Base-by-base conservation (phyloP, 2,888 invertebrate genomes). In the Papilio demoleus region DNA sequence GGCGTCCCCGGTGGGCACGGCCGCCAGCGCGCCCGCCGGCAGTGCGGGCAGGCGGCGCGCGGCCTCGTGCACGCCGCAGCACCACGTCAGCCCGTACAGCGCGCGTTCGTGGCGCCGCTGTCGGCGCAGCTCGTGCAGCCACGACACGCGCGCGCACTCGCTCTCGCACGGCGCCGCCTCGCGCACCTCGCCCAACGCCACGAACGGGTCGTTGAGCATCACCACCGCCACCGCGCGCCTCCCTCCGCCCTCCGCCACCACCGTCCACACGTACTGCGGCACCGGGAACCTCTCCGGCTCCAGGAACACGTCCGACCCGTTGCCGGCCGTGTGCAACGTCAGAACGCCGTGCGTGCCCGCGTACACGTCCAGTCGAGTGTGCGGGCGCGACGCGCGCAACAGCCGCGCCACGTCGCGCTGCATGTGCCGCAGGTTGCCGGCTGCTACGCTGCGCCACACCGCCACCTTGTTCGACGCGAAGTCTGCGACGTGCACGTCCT, bases 141-240 rank as follows among this genome's bases (percentile, higher is more conserved):
- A 92, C 3, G 75, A 0, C 65, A 83, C 80, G 68, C 79, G 74
- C 14, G 78, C 77, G 80, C 93, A 93, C 67, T 75, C 74, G 80
- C 91, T 90, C 68, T 84, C 87, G 76, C 93, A 93, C 77, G 88
- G 85, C 75, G 87, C 88, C 0, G 85, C 75, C n/a, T 76, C 84
- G 68, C 85, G 80, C 27, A 92, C 74, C 81, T 91, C 92, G 79
- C 91, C 89, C 61, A 92, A 88, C 1, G 90, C 79, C 74, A 92
- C 87, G 74, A 88, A 85, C 59, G 93, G 93, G 72, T 92, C 90
- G 82, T 92, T 90, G 1, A 92, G 79, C 71, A 90, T 71, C 70
- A 86, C 81, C 14, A 93, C 24, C 8, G 87, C 92, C 45, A 84
- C 73, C 56, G 82, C 87, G 47, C 72, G 71, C 27, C 71, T 61